A percentile compares a stretch with the other conserved stretches of the same genome.
These are phyloP conservation scores for Noctua fimbriata DNA, from an alignment of 2,888 invertebrate genomes.

Conservation along the genomic window DNA sequence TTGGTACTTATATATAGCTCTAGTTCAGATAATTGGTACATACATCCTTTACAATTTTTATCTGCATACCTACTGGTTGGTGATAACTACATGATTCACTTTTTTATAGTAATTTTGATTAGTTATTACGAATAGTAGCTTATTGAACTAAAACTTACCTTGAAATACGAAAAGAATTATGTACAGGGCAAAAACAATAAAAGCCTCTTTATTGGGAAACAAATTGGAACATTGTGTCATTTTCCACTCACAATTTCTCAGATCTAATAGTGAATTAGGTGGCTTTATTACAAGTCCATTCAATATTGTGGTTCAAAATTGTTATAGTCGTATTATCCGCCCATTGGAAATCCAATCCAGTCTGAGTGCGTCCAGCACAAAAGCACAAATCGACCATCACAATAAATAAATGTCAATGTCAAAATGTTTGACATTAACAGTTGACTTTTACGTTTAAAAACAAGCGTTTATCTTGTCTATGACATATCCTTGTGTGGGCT, in stretches of 20 bases:
- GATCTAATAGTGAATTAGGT: constrained; percentile 5
- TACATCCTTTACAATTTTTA: constrained; percentile 24
- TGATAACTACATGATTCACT: background rate
- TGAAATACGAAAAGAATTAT: constrained; percentile 97
- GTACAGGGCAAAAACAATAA: constrained; percentile 95
- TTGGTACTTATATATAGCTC: background rate
- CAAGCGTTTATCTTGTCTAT: background rate
- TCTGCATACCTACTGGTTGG: background rate
- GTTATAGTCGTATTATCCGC: constrained; percentile 18
- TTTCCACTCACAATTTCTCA: constrained; percentile 62
- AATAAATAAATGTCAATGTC: constrained; percentile 10
- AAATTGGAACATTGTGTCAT: constrained; percentile 91
- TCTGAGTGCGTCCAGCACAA: background rate
- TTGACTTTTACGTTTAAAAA: background rate
- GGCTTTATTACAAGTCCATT: constrained; percentile 16
- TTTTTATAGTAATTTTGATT: background rate
- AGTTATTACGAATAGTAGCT: background rate
- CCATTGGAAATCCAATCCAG: constrained; percentile 12
- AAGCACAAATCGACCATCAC: background rate
- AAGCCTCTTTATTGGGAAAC: constrained; percentile 95
- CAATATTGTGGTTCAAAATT: background rate
- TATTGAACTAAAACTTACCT: constrained; percentile 90
- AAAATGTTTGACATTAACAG: constrained; percentile 7
- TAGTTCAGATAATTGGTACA: constrained; percentile 15
- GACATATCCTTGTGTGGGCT: background rate